A percentile compares a stretch with the other conserved stretches of the same genome.
Conservation (phyloP, 1,140 invertebrate species). For the Macrosteles quadrilineatus region DNA sequence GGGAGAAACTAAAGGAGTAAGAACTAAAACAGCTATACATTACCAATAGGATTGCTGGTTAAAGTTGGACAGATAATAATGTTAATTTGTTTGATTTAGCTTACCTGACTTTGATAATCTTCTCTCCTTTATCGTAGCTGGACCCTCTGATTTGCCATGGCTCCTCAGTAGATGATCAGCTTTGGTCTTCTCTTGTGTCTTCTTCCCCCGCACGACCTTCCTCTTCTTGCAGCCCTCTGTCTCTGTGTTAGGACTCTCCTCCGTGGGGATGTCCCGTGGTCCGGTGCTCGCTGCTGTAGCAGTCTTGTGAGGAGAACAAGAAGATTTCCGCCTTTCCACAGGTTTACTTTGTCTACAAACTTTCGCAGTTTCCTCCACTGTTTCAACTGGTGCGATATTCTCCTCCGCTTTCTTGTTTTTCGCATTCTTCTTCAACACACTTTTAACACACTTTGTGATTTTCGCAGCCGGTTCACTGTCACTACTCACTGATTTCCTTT, state of each 20-base stretch:
- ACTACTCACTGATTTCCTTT: constrained; percentile 30
- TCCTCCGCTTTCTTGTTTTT: constrained; percentile 44
- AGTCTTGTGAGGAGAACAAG: background rate
- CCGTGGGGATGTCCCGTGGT: background rate
- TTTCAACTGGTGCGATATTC: constrained; percentile 34
- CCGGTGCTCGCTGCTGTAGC: background rate
- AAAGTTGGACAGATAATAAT: too few relatives aligned
- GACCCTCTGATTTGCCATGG: background rate
- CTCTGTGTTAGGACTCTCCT: background rate
- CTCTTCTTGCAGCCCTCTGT: background rate
- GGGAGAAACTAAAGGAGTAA: too few relatives aligned
- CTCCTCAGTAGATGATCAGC: constrained; percentile 21
- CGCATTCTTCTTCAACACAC: constrained; percentile 47
- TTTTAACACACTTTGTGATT: constrained; percentile 27
- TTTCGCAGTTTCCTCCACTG: constrained; percentile 23
- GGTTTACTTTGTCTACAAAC: constrained; percentile 18
- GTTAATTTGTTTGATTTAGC: too few relatives aligned
- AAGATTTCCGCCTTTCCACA: constrained; percentile 34
- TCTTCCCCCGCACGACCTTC: background rate
- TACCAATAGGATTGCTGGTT: too few relatives aligned
- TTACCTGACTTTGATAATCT: constrained; percentile 11
- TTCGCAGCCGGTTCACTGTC: constrained; percentile 28
- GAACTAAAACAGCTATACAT: too few relatives aligned
- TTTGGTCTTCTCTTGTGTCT: constrained; percentile 19
- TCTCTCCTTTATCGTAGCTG: constrained; percentile 9